Percentiles rank a stretch among this genome's conserved stretches.
Evolutionary conservation across 1,140 invertebrate genomes (phyloP).

Genomic region (Bombus waltoni): DNA sequence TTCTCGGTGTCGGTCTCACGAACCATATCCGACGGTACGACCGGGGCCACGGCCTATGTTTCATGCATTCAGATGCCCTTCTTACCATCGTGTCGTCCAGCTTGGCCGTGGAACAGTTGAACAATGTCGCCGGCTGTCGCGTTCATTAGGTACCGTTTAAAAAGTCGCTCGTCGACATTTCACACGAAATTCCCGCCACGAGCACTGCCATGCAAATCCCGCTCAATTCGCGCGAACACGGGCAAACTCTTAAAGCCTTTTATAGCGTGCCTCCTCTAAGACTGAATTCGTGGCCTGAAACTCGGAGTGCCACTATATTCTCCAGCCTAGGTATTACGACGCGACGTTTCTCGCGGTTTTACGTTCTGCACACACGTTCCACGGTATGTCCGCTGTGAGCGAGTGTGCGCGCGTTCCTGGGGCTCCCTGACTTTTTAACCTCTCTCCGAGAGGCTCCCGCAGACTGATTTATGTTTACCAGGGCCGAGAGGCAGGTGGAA

Average conservation of each 20-base stretch:
- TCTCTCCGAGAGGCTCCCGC: slow-evolving; percentile 44
- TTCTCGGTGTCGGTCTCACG: slow-evolving; percentile 44
- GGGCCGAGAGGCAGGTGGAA: slow-evolving; percentile 24
- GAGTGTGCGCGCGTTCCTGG: neutral
- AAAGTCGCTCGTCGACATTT: slow-evolving; percentile 63
- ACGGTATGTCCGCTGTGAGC: neutral
- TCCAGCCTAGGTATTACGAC: slow-evolving; percentile 39
- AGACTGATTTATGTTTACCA: slow-evolving; percentile 63
- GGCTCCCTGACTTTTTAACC: slow-evolving; percentile 55
- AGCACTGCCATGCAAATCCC: slow-evolving; percentile 64
- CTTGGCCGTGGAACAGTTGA: slow-evolving; percentile 27
- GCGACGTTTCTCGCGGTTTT: slow-evolving; percentile 58
- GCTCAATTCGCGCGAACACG: slow-evolving; percentile 64
- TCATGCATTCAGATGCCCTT: slow-evolving; percentile 75
- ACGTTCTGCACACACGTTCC: slow-evolving; percentile 24
- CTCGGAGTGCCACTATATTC: slow-evolving; percentile 63
- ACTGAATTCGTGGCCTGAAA: slow-evolving; percentile 69
- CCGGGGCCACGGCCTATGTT: slow-evolving; percentile 58
- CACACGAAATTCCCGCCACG: slow-evolving; percentile 60
- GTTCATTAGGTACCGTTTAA: slow-evolving; percentile 70
- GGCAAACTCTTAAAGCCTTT: slow-evolving; percentile 68
- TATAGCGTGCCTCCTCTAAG: slow-evolving; percentile 59
- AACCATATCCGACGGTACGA: slow-evolving; percentile 44
- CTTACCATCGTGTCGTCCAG: slow-evolving; percentile 54
- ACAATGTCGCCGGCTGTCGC: slow-evolving; percentile 59